Conservation (phyloP, 2,888 invertebrate genomes). For the Ligdia adustata region DNA sequence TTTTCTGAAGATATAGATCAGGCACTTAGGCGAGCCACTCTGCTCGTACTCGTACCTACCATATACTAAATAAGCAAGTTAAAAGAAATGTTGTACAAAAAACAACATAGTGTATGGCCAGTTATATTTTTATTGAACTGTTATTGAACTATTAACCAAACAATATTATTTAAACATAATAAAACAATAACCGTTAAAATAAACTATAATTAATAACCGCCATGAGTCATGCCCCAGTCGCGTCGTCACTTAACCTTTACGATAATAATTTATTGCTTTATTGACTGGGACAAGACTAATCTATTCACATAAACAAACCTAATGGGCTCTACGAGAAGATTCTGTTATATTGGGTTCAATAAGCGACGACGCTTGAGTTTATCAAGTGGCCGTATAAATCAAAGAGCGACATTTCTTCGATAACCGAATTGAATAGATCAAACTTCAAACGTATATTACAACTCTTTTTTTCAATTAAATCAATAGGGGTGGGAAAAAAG, state of each 20-base stretch:
- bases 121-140: background rate
- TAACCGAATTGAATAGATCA: too few species aligned
- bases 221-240: constrained; percentile 14
- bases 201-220: constrained; percentile 2
- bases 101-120: background rate
- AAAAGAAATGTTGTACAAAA: too few species aligned
- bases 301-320: constrained; percentile 37
- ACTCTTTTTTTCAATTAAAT: too few species aligned
- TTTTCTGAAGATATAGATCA: too few species aligned
- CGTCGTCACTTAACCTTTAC: constrained; percentile 43
- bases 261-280: constrained; percentile 48
- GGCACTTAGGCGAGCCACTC: too few species aligned
- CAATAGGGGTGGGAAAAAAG: too few species aligned
- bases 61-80: too few species aligned
- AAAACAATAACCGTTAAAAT: constrained; percentile 8
- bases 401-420: constrained; percentile 4
- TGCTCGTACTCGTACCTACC: too few species aligned
- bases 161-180: background rate
- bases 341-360: constrained; percentile 39
- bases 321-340: constrained; percentile 31
- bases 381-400: constrained; percentile 23
- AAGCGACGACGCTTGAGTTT: constrained; percentile 38
- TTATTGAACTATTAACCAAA: constrained; percentile 10
- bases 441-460: too few species aligned
- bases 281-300: constrained; percentile 40